Evolutionary conservation across 2,888 invertebrate species (phyloP).

Genomic region (Pegoplata infirma): DNA sequence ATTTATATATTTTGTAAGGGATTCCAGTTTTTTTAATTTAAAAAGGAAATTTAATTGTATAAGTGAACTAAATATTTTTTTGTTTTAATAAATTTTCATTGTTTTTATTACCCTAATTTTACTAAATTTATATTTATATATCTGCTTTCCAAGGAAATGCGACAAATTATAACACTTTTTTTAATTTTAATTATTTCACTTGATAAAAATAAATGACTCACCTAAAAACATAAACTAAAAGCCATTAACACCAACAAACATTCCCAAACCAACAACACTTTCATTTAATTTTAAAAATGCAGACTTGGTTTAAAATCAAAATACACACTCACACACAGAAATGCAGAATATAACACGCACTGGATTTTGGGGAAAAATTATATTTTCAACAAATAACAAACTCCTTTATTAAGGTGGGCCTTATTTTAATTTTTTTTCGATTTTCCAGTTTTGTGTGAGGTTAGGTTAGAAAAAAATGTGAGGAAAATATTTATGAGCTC

Average conservation of each 20-base stretch:
- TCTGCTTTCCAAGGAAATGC: conserved; percentile 20
- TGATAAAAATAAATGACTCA: not conserved
- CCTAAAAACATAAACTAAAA: not conserved
- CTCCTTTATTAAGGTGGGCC: not conserved
- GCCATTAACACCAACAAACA: not conserved
- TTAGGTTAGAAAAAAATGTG: too few species aligned
- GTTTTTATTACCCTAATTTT: too few species aligned
- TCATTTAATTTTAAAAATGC: not conserved
- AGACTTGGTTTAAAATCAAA: not conserved
- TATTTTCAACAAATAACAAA: not conserved
- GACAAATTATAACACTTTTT: conserved; percentile 28
- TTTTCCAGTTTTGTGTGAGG: too few species aligned
- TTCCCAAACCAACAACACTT: not conserved
- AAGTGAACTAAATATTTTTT: too few species aligned
- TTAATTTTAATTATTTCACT: conserved; percentile 34
- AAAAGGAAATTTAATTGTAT: too few species aligned
- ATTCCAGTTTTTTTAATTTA: too few species aligned
- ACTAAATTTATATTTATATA: conserved; percentile 37
- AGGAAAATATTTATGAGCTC: too few species aligned
- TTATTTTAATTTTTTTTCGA: conserved; percentile 12
- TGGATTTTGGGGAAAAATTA: not conserved
- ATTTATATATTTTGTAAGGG: too few species aligned
- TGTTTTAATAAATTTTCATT: too few species aligned
- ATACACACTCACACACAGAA: too few species aligned
- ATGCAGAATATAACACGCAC: not conserved